Conservation (phyloP, 2,113 vertebrate species). For the Tetraodon nigroviridis region DNA sequence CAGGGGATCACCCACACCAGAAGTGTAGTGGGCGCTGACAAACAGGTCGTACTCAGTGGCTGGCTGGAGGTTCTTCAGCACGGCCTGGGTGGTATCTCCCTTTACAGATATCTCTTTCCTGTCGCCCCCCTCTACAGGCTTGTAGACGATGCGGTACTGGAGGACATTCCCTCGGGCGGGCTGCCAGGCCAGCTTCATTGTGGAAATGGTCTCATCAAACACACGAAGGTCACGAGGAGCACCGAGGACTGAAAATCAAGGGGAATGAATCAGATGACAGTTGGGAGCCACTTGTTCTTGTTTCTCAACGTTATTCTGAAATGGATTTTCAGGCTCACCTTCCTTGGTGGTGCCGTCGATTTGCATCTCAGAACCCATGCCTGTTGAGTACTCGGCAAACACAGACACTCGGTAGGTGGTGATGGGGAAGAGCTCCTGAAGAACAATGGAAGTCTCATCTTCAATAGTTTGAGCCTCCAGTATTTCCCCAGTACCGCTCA, state of each 20-base stretch:
- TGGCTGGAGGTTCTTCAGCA: constrained; percentile 80
- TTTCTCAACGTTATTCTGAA: background rate
- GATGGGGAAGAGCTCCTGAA: constrained; percentile 83
- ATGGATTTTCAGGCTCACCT: constrained; percentile 69
- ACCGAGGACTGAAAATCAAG: constrained; percentile 78
- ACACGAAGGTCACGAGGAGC: constrained; percentile 86
- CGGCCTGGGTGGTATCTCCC: constrained; percentile 76
- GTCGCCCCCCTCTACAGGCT: constrained; percentile 81
- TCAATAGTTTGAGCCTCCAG: constrained; percentile 81
- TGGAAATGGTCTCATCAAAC: constrained; percentile 85
- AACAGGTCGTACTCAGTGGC: constrained; percentile 86
- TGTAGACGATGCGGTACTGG: constrained; percentile 84
- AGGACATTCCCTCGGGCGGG: constrained; percentile 88
- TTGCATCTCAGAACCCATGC: constrained; percentile 74
- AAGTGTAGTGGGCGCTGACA: constrained; percentile 85
- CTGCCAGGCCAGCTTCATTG: constrained; percentile 85
- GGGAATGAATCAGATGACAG: constrained; percentile 5
- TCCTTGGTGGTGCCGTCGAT: constrained; percentile 93
- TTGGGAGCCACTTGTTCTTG: background rate
- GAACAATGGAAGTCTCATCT: constrained; percentile 79
- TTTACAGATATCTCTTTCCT: constrained; percentile 82
- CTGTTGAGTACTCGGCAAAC: constrained; percentile 83
- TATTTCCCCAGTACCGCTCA: constrained; percentile 75
- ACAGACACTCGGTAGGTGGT: constrained; percentile 94
- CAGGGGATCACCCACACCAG: constrained; percentile 86